These are phyloP conservation scores for Trichacis sp. DNA, from an alignment of 2,888 invertebrate species.

Conservation along the genomic window DNA sequence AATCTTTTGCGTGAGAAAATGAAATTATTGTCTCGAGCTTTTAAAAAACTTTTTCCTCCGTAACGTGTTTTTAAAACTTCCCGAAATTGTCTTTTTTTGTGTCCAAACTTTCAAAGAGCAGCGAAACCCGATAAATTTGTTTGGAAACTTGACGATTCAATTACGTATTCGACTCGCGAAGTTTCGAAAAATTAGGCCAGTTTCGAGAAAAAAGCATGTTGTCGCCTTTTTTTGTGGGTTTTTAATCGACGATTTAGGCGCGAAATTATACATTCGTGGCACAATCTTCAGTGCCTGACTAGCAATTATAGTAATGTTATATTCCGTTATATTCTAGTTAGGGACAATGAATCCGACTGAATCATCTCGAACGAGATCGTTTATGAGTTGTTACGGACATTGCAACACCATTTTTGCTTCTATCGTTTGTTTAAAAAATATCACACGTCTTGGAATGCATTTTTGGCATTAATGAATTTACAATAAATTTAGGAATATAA, in stretches of 20 bases:
- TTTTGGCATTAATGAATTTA: too few species aligned
- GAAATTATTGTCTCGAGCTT: not conserved
- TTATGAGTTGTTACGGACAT: slow-evolving; percentile 53
- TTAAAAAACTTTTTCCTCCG: not conserved
- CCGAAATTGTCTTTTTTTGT: not conserved
- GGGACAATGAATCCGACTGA: slow-evolving; percentile 58
- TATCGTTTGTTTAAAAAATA: not conserved
- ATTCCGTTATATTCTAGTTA: slow-evolving; percentile 61
- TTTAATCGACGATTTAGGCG: slow-evolving; percentile 9
- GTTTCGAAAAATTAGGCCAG: too few species aligned
- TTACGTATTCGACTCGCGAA: too few species aligned
- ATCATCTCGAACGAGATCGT: slow-evolving; percentile 58
- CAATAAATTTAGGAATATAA: too few species aligned
- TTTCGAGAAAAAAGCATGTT: not conserved
- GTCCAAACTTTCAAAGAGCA: too few species aligned
- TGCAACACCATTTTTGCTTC: not conserved
- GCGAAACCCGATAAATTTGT: too few species aligned
- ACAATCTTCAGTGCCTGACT: slow-evolving; percentile 31
- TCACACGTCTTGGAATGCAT: not conserved
- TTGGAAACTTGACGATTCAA: too few species aligned
- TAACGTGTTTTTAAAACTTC: not conserved
- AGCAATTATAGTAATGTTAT: slow-evolving; percentile 57
- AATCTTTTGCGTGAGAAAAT: not conserved
- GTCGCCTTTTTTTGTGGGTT: slow-evolving; percentile 7
- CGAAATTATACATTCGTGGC: slow-evolving; percentile 36